Percentiles rank a stretch among this genome's conserved stretches.
phyloP scores from a whole-genome alignment of 30 jellyfish, hydroid and myxozoan species.

The Cassiopea xamachana region DNA sequence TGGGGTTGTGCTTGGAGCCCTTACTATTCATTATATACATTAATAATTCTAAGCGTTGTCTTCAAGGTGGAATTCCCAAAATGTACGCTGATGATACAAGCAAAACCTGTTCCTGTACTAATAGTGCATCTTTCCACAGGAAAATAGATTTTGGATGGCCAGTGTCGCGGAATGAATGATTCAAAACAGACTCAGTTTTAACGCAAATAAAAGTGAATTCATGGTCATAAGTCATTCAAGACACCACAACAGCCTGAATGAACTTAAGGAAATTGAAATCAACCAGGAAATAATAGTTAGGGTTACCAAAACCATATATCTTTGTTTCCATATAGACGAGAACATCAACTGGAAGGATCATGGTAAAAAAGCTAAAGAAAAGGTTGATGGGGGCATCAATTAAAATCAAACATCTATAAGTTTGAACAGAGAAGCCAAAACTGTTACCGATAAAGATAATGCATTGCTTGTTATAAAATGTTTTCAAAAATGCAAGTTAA shows the following conservation, averaged over 20 bases:
- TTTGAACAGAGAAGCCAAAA: too few relatives aligned
- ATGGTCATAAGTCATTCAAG: conserved; percentile 46
- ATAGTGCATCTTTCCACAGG: neutral
- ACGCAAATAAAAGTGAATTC: conserved; percentile 34
- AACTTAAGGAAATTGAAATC: conserved; percentile 8
- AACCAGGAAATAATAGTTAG: conserved; percentile 15
- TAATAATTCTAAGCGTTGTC: neutral
- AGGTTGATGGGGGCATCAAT: too few relatives aligned
- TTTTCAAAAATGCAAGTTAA: too few relatives aligned
- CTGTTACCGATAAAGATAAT: too few relatives aligned
- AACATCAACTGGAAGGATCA: conserved; percentile 33
- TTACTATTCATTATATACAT: neutral
- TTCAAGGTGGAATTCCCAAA: neutral
- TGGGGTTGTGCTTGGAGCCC: neutral
- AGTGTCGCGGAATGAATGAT: neutral
- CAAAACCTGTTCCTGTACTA: conserved; percentile 27
- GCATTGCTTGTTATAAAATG: too few relatives aligned
- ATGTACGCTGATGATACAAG: neutral
- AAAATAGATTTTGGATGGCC: neutral
- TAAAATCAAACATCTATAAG: too few relatives aligned
- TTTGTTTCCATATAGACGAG: too few relatives aligned
- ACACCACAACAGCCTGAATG: conserved; percentile 18
- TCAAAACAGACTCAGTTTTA: conserved; percentile 22
- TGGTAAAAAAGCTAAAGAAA: neutral
- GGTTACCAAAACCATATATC: conserved; percentile 13